Conservation (phyloP, 2,888 invertebrate genomes). For the Willowsia nigromaculata region DNA sequence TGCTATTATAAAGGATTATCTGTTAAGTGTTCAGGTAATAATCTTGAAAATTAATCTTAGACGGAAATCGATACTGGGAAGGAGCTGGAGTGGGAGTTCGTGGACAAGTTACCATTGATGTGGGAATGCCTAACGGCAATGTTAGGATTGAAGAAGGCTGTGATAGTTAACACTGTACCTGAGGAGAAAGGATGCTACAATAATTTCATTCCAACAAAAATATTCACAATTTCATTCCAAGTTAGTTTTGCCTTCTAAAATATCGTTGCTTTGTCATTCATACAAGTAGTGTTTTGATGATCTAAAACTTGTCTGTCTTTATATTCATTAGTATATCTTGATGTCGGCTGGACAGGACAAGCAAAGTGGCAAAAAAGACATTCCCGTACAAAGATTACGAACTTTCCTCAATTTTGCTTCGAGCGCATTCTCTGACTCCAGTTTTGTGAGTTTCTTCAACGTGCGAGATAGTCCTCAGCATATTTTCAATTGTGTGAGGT, state of each 20-base stretch:
- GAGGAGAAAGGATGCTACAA: conserved; percentile 71
- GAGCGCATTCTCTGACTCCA: conserved; percentile 74
- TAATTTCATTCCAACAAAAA: conserved; percentile 77
- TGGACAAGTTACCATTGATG: conserved; percentile 67
- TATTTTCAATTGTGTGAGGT: conserved; percentile 74
- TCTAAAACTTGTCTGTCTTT: too few species aligned
- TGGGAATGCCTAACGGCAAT: conserved; percentile 76
- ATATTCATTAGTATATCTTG: conserved; percentile 62
- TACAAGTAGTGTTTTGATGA: too few species aligned
- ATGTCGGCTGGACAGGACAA: conserved; percentile 16
- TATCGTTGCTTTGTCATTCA: too few species aligned
- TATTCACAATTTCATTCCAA: conserved; percentile 78
- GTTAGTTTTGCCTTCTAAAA: conserved; percentile 6
- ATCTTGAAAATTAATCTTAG: too few species aligned
- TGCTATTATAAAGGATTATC: too few species aligned
- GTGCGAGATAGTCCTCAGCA: conserved; percentile 72
- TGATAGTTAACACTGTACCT: conserved; percentile 67
- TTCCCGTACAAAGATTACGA: conserved; percentile 68
- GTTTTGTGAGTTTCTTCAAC: conserved; percentile 77
- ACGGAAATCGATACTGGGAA: conserved; percentile 35
- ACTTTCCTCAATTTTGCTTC: conserved; percentile 76
- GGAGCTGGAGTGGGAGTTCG: conserved; percentile 37
- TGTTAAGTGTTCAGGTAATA: too few species aligned
- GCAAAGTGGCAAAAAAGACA: background rate
- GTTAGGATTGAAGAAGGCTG: conserved; percentile 73